These are phyloP conservation scores for Holacanthella duospinosa DNA, from an alignment of 2,888 invertebrate species.

Conservation along the genomic window DNA sequence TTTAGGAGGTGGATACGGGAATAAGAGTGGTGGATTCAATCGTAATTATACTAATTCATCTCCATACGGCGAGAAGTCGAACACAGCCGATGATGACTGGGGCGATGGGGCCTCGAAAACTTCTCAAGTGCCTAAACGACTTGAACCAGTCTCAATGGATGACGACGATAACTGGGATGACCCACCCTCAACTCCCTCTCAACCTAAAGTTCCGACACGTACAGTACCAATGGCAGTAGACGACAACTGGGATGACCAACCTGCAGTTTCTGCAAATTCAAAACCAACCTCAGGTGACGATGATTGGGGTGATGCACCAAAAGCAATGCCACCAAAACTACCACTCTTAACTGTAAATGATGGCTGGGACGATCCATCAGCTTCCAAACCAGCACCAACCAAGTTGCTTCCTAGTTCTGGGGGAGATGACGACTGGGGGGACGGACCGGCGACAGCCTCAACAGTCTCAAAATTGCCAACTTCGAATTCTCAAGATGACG, in stretches of 20 bases:
- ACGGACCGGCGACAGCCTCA: background rate
- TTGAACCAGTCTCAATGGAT: background rate
- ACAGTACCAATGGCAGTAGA: background rate
- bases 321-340: background rate
- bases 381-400: background rate
- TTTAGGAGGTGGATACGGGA: too few species aligned
- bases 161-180: too few species aligned
- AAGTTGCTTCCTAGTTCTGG: too few species aligned
- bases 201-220: background rate
- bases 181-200: background rate
- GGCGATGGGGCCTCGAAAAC: background rate
- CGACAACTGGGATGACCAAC: background rate
- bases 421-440: background rate
- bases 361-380: background rate
- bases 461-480: background rate
- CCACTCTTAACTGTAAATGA: background rate
- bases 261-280: background rate
- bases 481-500: background rate
- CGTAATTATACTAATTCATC: background rate
- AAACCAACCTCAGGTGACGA: background rate
- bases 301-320: background rate
- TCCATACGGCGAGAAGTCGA: background rate
- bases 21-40: too few species aligned
- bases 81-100: background rate
- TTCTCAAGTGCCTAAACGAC: background rate